These are phyloP conservation scores for Chrysolina haemoptera DNA, from an alignment of 2,888 invertebrate genomes.

Conservation along the genomic window DNA sequence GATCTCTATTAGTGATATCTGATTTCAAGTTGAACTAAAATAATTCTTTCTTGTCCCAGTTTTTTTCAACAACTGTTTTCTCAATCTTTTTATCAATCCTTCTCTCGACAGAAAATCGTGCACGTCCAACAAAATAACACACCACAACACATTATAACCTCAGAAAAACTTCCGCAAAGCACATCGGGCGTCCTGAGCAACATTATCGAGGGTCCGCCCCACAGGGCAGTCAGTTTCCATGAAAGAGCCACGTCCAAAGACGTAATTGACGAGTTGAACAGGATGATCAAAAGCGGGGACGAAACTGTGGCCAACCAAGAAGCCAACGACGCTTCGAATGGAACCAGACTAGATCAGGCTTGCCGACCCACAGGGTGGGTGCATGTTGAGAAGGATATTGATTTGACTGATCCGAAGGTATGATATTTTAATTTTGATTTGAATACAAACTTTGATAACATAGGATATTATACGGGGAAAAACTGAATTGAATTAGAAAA, in stretches of 20 bases:
- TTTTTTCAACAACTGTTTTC: too few relatives aligned
- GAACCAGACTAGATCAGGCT: constrained; percentile 73
- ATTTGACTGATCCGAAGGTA: constrained; percentile 86
- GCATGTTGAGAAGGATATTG: constrained; percentile 83
- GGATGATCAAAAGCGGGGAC: constrained; percentile 75
- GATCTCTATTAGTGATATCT: too few relatives aligned
- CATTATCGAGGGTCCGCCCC: constrained; percentile 71
- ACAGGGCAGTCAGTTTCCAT: constrained; percentile 79
- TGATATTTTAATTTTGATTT: not conserved
- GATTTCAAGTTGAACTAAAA: too few relatives aligned
- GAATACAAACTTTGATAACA: not conserved
- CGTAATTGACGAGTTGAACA: constrained; percentile 82
- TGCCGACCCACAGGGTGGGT: constrained; percentile 85
- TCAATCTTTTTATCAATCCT: not conserved
- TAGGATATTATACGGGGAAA: not conserved
- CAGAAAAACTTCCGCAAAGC: constrained; percentile 66
- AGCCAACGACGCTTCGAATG: constrained; percentile 44
- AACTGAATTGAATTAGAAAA: too few relatives aligned
- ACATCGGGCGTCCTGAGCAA: constrained; percentile 65
- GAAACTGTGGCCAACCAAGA: constrained; percentile 60
- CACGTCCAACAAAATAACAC: constrained; percentile 56
- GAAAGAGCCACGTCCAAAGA: constrained; percentile 83
- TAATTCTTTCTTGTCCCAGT: too few relatives aligned
- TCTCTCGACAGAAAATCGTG: constrained; percentile 55
- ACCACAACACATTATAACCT: constrained; percentile 65